A percentile compares a stretch with the other conserved stretches of the same genome.
phyloP scores from a whole-genome alignment of 2,113 vertebrate genomes.

The Nymphicus hollandicus region DNA sequence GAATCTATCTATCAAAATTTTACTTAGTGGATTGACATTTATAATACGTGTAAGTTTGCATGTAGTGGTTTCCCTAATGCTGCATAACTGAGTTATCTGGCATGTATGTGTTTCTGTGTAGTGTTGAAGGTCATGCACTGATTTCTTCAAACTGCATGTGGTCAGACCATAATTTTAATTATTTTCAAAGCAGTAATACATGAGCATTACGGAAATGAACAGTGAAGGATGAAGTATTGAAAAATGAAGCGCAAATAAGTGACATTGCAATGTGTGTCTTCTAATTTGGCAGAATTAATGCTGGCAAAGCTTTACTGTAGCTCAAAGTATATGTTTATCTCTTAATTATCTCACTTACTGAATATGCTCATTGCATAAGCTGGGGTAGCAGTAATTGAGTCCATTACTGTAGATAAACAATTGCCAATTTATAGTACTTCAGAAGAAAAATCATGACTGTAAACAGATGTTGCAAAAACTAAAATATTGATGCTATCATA shows the following conservation, averaged over 20 bases:
- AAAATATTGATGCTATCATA: constrained; percentile 13
- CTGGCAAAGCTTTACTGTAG: constrained; percentile 35
- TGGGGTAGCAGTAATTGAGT: constrained; percentile 42
- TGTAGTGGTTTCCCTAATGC: neutral
- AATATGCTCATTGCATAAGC: constrained; percentile 41
- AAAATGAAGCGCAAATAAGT: constrained; percentile 3
- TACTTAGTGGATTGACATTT: neutral
- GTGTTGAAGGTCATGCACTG: neutral
- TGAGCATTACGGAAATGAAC: neutral
- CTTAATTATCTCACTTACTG: constrained; percentile 60
- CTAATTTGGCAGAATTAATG: constrained; percentile 37
- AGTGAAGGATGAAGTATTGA: neutral
- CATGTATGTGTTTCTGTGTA: neutral
- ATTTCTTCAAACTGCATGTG: neutral
- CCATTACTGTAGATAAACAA: constrained; percentile 59
- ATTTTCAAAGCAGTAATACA: neutral
- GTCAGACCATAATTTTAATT: neutral
- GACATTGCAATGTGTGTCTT: neutral
- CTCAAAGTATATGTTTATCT: constrained; percentile 45
- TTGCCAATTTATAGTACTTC: constrained; percentile 48
- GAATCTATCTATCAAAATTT: neutral
- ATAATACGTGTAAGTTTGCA: neutral
- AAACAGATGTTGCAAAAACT: constrained; percentile 46
- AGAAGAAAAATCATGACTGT: constrained; percentile 32
- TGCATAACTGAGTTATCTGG: neutral